These are phyloP conservation scores for Scolanthus callimorphus DNA, from an alignment of 92 coral and sea anemone genomes.

Conservation along the genomic window DNA sequence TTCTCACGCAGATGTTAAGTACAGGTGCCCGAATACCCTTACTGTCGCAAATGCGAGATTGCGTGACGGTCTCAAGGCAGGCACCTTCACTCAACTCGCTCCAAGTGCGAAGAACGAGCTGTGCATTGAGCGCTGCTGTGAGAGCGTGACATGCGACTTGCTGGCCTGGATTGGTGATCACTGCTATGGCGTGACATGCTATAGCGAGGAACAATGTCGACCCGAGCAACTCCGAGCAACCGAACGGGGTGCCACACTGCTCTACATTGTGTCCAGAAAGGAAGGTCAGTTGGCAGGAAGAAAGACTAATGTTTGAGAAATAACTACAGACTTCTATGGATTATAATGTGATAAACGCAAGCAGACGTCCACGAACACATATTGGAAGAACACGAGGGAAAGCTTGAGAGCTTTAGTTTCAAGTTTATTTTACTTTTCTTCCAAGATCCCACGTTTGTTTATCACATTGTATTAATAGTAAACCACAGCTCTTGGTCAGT, in stretches of 20 bases:
- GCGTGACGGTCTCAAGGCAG: conserved; percentile 43
- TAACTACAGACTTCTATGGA: no score
- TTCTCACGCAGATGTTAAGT: no score
- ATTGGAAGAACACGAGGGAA: no score
- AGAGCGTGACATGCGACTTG: conserved; percentile 48
- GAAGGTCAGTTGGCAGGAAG: conserved; percentile 11
- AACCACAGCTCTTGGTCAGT: no score
- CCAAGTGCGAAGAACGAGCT: conserved; percentile 43
- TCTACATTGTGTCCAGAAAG: conserved; percentile 44
- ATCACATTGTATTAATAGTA: no score
- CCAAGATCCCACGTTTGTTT: no score
- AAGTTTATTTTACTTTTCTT: no score
- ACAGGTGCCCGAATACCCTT: conserved; percentile 41
- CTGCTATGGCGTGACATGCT: conserved; percentile 47
- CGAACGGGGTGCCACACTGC: conserved; percentile 24
- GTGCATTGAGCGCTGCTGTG: conserved; percentile 61
- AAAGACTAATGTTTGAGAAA: no score
- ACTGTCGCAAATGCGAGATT: conserved; percentile 56
- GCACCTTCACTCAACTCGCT: conserved; percentile 36
- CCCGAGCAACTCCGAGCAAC: conserved; percentile 33
- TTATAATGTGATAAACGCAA: no score
- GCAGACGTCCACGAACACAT: no score
- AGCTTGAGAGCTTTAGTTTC: no score
- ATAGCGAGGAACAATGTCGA: conserved; percentile 30
- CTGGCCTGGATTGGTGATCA: conserved; percentile 55